Percentiles rank a stretch among this genome's conserved stretches.
These are phyloP conservation scores for Holothuria leucospilota DNA, from an alignment of 53 echinoderm and acorn worm species.

Conservation along the genomic window DNA sequence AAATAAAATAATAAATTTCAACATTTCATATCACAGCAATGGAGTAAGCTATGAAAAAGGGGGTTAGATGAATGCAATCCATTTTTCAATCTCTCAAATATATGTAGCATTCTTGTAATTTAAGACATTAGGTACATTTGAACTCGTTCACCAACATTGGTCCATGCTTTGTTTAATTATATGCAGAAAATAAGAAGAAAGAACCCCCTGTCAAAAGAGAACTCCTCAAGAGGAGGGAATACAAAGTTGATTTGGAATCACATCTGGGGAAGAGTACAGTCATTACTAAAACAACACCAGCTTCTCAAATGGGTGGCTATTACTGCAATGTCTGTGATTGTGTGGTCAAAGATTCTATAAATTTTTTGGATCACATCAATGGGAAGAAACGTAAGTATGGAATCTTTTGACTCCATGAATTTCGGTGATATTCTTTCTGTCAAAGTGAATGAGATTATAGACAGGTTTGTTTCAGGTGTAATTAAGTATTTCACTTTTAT, in stretches of 20 bases:
- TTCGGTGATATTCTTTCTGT: too few relatives aligned
- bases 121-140: too few relatives aligned
- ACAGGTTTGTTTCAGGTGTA: too few relatives aligned
- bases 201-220: conserved; percentile 92
- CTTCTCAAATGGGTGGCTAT: conserved; percentile 99
- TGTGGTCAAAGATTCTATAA: conserved; percentile 99
- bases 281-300: conserved; percentile 98
- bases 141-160: background rate
- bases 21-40: too few relatives aligned
- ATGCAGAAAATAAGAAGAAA: conserved; percentile 72
- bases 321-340: conserved; percentile 99
- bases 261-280: conserved; percentile 96
- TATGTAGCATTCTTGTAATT: too few relatives aligned
- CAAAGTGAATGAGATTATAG: too few relatives aligned
- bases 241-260: conserved; percentile 98
- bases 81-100: too few relatives aligned
- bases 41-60: too few relatives aligned
- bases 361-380: conserved; percentile 98
- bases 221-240: conserved; percentile 91
- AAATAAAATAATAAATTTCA: too few relatives aligned
- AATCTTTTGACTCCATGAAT: too few relatives aligned
- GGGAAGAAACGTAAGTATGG: conserved; percentile 95
- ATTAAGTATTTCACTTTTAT: too few relatives aligned
- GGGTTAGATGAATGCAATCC: too few relatives aligned
- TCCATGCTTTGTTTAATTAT: background rate